Base-by-base conservation (phyloP, 92 coral and sea anemone genomes). In the Metridium senile region DNA sequence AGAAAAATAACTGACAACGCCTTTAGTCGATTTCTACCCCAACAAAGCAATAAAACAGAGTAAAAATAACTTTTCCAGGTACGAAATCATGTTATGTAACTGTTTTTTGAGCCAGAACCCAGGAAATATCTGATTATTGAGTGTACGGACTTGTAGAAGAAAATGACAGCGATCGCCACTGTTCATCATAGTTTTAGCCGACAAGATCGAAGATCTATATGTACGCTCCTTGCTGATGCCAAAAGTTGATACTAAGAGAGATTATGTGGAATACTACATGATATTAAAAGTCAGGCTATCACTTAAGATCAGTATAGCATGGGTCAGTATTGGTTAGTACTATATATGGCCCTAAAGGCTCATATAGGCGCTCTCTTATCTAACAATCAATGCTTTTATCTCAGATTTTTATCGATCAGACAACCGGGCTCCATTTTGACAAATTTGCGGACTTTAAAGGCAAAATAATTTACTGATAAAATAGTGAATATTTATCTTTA, bases 351-450 rank as follows among this genome's bases (percentile, higher is more conserved):
- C n/a, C n/a, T n/a, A n/a, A n/a, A n/a, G n/a, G n/a, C n/a, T n/a
- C n/a, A 19, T 54, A 26, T 52, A 54, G 66, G 76, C 76, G 65
- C 76, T 72, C 26, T 54, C 25, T 72, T 72, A 72, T 72, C 76
- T 72, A 18, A 29, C 19, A 52, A 72, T 52, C 65, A 26, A 25
- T 23, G 22, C 76, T 54, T 61, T 61, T 72, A 72, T 72, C 76
- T 58, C 76, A 52, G 76, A 72, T 72, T 35, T 22, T 72, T 72
- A 72, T 72, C 76, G 19, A 18, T 52, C 46, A 72, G 76, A 72
- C 76, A 17, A 35, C 32, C 61, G 11, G 76, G 27, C 76, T 43
- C 76, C 64, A 17, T 52, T 39, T 0, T 29, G 76, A 56, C 46
- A 58, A 72, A 59, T 34, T 54, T 56, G 19, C 9, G 66, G 61